phyloP scores from a whole-genome alignment of 2,113 vertebrate genomes.

The Platysteira castanea region DNA sequence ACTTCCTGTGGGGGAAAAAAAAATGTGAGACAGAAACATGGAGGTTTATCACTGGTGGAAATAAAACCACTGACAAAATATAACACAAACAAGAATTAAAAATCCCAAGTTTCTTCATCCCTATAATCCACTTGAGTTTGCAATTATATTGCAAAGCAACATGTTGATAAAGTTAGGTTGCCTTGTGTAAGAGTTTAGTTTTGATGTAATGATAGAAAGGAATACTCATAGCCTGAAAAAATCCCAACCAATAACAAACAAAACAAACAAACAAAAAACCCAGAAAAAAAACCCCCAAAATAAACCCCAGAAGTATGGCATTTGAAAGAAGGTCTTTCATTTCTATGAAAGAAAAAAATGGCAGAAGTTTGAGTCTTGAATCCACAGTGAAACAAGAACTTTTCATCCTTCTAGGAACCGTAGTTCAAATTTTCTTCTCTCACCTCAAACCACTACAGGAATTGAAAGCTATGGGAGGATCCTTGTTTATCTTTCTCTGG shows the following conservation, averaged over 20 bases:
- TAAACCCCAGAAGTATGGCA: rapidly evolving
- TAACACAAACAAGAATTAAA: not conserved
- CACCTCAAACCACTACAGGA: not conserved
- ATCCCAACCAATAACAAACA: not conserved
- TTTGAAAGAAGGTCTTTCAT: not conserved
- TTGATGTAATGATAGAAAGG: not conserved
- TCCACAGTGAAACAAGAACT: not conserved
- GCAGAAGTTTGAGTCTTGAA: not conserved
- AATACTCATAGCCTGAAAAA: not conserved
- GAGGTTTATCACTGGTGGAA: not conserved
- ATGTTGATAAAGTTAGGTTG: not conserved
- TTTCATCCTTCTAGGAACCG: not conserved
- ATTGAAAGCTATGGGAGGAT: not conserved
- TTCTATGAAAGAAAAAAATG: not conserved
- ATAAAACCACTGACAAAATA: not conserved
- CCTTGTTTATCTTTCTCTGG: not conserved
- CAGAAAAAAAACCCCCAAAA: not conserved
- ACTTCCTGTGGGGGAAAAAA: rapidly evolving
- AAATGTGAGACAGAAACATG: no score
- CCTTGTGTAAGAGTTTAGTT: not conserved
- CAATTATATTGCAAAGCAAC: not conserved
- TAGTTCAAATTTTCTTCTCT: not conserved
- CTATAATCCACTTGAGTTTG: not conserved
- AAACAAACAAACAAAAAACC: not conserved
- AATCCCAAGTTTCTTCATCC: not conserved